phyloP scores from a whole-genome alignment of 2,888 invertebrate genomes.

The Terebella lapidaria region DNA sequence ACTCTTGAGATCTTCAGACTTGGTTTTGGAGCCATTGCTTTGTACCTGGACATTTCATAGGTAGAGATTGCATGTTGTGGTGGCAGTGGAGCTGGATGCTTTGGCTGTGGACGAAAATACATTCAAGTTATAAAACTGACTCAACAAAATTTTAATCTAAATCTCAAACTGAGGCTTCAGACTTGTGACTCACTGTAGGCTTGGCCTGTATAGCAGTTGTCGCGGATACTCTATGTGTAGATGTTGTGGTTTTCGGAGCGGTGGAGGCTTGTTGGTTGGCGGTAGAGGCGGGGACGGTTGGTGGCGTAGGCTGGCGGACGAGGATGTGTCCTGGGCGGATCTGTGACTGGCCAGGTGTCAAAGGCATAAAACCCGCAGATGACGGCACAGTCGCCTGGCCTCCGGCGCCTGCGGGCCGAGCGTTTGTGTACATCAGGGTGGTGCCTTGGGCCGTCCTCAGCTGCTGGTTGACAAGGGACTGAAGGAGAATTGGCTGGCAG shows the following conservation, averaged over 20 bases:
- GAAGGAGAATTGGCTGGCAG: neutral
- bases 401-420: neutral
- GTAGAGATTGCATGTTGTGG: neutral
- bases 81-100: conserved; percentile 1
- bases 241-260: too few relatives aligned
- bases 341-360: neutral
- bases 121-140: too few relatives aligned
- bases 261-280: too few relatives aligned
- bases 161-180: too few relatives aligned
- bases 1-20: neutral
- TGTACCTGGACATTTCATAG: neutral
- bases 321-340: too few relatives aligned
- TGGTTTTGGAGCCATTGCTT: neutral
- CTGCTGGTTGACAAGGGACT: neutral
- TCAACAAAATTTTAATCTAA: too few relatives aligned
- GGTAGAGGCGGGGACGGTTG: too few relatives aligned
- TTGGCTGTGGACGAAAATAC: neutral
- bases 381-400: neutral
- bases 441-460: neutral
- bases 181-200: too few relatives aligned
- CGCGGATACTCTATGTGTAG: too few relatives aligned
- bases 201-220: too few relatives aligned
- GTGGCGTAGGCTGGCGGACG: too few relatives aligned
- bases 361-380: neutral
- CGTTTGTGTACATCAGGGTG: neutral